Conservation (phyloP, 2,797 vertebrate genomes). For the Microcaecilia unicolor region DNA sequence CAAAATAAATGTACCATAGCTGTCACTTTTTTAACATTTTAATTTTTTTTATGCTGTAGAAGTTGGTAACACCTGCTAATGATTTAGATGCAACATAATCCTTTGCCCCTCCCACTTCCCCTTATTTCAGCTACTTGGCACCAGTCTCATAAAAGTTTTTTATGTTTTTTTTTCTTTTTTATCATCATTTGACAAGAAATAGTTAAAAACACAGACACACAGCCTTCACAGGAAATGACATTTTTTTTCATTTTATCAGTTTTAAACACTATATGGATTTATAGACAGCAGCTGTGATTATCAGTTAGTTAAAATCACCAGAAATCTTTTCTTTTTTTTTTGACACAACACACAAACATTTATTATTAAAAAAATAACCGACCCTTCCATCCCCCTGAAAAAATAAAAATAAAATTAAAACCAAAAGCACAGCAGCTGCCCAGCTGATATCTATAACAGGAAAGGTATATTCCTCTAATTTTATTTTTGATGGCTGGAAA, state of each 20-base stretch:
- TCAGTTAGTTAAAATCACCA: conserved; percentile 98
- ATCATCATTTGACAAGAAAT: conserved; percentile 98
- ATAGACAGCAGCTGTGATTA: conserved; percentile 98
- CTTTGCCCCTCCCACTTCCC: conserved; percentile 89
- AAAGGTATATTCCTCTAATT: conserved; percentile 94
- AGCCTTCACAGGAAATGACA: conserved; percentile 99
- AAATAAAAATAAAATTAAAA: too few species aligned
- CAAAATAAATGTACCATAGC: conserved; percentile 96
- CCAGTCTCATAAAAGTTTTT: conserved; percentile 99
- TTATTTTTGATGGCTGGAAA: conserved; percentile 66
- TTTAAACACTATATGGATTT: conserved; percentile 89
- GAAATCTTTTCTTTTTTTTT: conserved; percentile 73
- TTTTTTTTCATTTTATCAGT: conserved; percentile 92
- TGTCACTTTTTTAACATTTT: conserved; percentile 94
- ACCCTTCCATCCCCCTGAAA: too few species aligned
- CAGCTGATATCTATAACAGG: conserved; percentile 88
- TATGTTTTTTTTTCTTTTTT: too few species aligned
- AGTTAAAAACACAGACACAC: conserved; percentile 99
- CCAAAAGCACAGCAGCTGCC: conserved; percentile 71
- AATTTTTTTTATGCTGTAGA: conserved; percentile 92
- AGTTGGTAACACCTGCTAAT: conserved; percentile 98
- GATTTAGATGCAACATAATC: too few species aligned
- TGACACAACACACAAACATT: conserved; percentile 98
- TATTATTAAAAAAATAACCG: conserved; percentile 40
- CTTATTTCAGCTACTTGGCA: conserved; percentile 95